Evolutionary conservation across 2,888 invertebrate genomes (phyloP).

Genomic region (Amiota mariae): DNA sequence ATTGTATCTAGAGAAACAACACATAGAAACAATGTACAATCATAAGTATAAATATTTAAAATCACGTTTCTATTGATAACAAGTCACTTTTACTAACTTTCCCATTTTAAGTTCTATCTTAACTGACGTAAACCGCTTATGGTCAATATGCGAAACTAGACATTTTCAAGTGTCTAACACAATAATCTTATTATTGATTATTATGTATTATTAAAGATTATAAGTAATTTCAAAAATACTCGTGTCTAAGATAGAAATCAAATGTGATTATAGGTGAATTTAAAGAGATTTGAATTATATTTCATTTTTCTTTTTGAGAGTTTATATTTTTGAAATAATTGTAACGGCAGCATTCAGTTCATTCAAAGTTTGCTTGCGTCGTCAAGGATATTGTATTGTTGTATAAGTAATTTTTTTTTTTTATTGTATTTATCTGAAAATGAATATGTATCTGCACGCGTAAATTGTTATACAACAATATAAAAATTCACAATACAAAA

Average conservation of each 20-base stretch:
- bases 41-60: neutral
- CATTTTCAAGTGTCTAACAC: neutral
- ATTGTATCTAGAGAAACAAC: neutral
- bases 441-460: conserved; percentile 19
- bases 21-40: too few species aligned
- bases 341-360: neutral
- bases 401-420: neutral
- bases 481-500: neutral
- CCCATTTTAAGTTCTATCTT: conserved; percentile 34
- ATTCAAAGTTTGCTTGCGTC: neutral
- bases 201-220: too few species aligned
- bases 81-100: conserved; percentile 42
- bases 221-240: neutral
- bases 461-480: conserved; percentile 29
- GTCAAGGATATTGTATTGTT: conserved; percentile 5
- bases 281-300: too few species aligned
- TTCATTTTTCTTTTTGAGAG: too few species aligned
- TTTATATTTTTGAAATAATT: too few species aligned
- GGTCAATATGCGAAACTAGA: neutral
- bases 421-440: neutral
- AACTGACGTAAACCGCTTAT: neutral
- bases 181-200: too few species aligned
- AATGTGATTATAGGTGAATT: too few species aligned
- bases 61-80: conserved; percentile 31
- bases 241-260: neutral